Evolutionary conservation across 2,888 invertebrate species (phyloP).

Genomic region (Elgonia sp.): DNA sequence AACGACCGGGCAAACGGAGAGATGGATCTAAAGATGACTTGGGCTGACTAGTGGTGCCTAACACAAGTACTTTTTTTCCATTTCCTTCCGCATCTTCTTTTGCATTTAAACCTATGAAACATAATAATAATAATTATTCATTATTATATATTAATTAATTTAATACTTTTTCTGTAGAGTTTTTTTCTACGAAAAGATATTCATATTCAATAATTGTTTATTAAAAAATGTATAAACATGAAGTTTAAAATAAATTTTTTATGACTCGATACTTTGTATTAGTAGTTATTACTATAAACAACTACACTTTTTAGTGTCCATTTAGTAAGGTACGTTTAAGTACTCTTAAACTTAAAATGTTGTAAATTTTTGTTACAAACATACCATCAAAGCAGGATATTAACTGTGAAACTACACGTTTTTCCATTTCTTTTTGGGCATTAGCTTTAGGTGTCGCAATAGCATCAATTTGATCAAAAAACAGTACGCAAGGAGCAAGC

Average conservation of each 20-base stretch:
- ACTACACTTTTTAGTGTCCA: too few species aligned
- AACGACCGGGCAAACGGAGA: constrained; percentile 95
- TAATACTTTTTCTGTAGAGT: too few species aligned
- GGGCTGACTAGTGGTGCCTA: constrained; percentile 98
- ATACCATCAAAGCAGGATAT: constrained; percentile 95
- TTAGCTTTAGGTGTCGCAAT: constrained; percentile 96
- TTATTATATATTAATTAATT: not conserved
- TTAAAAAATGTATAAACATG: too few species aligned
- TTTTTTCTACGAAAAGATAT: too few species aligned
- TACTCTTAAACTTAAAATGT: too few species aligned
- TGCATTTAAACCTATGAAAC: constrained; percentile 86
- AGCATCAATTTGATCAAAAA: constrained; percentile 99
- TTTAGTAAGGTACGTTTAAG: too few species aligned
- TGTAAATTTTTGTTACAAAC: constrained; percentile 69
- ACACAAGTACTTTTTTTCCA: constrained; percentile 92
- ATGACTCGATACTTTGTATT: too few species aligned
- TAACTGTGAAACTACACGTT: constrained; percentile 97
- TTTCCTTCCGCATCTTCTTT: constrained; percentile 87
- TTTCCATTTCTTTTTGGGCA: constrained; percentile 98
- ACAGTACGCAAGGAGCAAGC: constrained; percentile 94
- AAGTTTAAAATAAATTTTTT: too few species aligned
- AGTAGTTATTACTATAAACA: too few species aligned
- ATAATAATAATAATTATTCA: not conserved
- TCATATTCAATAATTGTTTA: too few species aligned
- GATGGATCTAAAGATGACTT: constrained; percentile 96